Percentiles rank a stretch among this genome's conserved stretches.
Evolutionary conservation across 2,888 invertebrate species (phyloP).

Genomic region (Pyralis farinalis): DNA sequence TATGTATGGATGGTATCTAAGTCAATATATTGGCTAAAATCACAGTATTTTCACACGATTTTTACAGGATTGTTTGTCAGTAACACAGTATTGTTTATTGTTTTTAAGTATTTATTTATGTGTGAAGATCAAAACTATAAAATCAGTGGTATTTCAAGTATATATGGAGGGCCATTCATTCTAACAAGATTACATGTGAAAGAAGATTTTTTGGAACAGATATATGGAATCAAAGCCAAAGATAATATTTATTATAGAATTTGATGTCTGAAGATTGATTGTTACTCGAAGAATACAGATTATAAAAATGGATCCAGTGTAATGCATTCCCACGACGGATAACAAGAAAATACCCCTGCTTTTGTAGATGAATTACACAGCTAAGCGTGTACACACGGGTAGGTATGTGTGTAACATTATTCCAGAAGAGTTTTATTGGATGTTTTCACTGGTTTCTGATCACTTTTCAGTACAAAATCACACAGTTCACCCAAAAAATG

Average conservation of each 20-base stretch:
- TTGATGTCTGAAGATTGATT: neutral
- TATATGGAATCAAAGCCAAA: conserved; percentile 3
- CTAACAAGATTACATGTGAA: neutral
- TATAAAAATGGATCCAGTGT: conserved; percentile 2
- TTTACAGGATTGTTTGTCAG: conserved; percentile 47
- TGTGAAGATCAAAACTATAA: conserved; percentile 46
- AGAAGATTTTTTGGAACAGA: neutral
- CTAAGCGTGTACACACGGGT: conserved; percentile 32
- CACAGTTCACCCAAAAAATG: conserved; percentile 58
- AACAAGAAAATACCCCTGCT: conserved; percentile 37
- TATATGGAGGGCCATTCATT: conserved; percentile 1
- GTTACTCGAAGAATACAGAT: conserved; percentile 6
- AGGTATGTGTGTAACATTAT: conserved; percentile 40
- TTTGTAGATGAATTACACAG: conserved; percentile 38
- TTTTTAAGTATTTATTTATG: conserved; percentile 50
- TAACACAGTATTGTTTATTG: conserved; percentile 40
- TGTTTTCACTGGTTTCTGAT: conserved; percentile 70
- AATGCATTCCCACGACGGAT: conserved; percentile 1
- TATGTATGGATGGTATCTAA: conserved; percentile 72
- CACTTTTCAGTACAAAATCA: conserved; percentile 72
- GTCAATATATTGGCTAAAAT: conserved; percentile 22
- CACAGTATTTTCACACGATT: conserved; percentile 52
- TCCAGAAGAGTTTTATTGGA: conserved; percentile 34
- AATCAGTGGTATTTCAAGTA: conserved; percentile 42
- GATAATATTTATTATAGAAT: conserved; percentile 1